Base-by-base conservation (phyloP, 2,113 vertebrate species). In the Microtus ochrogaster region DNA sequence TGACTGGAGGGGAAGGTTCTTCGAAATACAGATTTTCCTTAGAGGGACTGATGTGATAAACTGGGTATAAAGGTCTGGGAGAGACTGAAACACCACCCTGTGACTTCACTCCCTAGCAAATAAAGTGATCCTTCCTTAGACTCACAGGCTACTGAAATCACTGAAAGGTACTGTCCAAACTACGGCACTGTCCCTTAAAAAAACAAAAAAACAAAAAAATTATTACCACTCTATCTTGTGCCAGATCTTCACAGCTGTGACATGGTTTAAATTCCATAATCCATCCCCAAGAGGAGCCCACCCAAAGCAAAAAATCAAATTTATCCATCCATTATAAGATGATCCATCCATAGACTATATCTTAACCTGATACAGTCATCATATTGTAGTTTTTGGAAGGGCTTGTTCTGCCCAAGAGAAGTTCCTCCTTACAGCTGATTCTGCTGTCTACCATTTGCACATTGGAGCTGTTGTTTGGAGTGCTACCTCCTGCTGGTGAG, bases 281-380 rank as follows among this genome's bases (percentile, higher is more conserved):
- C 98, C 99, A 99, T 99, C 98, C 98, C 98, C 98, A 99, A 98
- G 98, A 98, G 98, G 99, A 99, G 99, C 99, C 99, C 99, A 99
- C 99, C 98, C 98, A 98, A 98, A 99, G 99, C 98, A 99, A 99
- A 99, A 82, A 98, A 99, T 99, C 98, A 98, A 99, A 99, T 99
- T 99, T 99, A 98, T 99, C 99, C 99, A 99, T 99, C 99, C 99
- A 99, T 99, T 99, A 99, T 99, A 99, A 98, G 99, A 99, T 99
- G 99, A 99, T 99, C 99, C 99, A 99, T 98, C 99, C 98, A 98
- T 49, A 98, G 98, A 98, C 98, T 98, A 98, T 98, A 99, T 98
- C 97, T 99, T 99, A 99, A 98, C 99, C 99, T 96, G 99, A 99
- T 99, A 99, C 99, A 98, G 99, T 99, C 99, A 99, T 99, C 99